A percentile compares a stretch with the other conserved stretches of the same genome.
Conservation (phyloP, 2,888 invertebrate genomes). For the Dorcus hopei region DNA sequence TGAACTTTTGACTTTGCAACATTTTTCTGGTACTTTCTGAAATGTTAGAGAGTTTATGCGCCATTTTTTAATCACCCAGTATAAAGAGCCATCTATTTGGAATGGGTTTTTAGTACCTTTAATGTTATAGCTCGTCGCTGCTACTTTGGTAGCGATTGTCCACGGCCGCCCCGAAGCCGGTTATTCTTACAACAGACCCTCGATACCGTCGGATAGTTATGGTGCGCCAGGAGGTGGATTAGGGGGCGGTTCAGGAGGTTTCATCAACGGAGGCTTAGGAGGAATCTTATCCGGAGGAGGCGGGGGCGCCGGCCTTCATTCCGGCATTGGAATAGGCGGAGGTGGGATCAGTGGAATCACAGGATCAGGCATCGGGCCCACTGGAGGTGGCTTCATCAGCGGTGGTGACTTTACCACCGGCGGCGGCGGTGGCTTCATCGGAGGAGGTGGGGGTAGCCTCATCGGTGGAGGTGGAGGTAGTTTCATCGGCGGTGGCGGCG, state of each 20-base stretch:
- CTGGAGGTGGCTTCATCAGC: slow-evolving; percentile 8
- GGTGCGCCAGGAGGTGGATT: slow-evolving; percentile 29
- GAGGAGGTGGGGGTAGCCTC: slow-evolving; percentile 21
- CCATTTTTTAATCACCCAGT: too few relatives aligned
- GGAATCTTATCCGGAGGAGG: slow-evolving; percentile 24
- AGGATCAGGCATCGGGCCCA: slow-evolving; percentile 7
- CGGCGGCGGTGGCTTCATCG: slow-evolving; percentile 2
- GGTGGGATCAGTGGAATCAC: slow-evolving; percentile 21
- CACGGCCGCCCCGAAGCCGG: slow-evolving; percentile 60
- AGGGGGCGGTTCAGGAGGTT: slow-evolving; percentile 19
- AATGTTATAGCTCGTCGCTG: slow-evolving; percentile 33
- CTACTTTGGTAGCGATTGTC: slow-evolving; percentile 54
- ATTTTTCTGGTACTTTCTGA: too few relatives aligned
- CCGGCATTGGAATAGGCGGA: slow-evolving; percentile 23
- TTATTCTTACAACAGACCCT: slow-evolving; percentile 51
- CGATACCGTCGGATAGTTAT: slow-evolving; percentile 37
- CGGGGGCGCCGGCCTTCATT: slow-evolving; percentile 15
- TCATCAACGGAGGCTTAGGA: slow-evolving; percentile 30
- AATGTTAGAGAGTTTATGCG: too few relatives aligned
- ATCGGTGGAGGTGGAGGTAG: slow-evolving; percentile 30
- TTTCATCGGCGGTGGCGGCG: slow-evolving; percentile 23
- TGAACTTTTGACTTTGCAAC: too few relatives aligned
- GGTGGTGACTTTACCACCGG: slow-evolving; percentile 20
- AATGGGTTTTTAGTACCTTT: slow-evolving; percentile 1
- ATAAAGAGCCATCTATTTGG: neutral